Base-by-base conservation (phyloP, 2,113 vertebrate genomes). In the Lepus americanus region DNA sequence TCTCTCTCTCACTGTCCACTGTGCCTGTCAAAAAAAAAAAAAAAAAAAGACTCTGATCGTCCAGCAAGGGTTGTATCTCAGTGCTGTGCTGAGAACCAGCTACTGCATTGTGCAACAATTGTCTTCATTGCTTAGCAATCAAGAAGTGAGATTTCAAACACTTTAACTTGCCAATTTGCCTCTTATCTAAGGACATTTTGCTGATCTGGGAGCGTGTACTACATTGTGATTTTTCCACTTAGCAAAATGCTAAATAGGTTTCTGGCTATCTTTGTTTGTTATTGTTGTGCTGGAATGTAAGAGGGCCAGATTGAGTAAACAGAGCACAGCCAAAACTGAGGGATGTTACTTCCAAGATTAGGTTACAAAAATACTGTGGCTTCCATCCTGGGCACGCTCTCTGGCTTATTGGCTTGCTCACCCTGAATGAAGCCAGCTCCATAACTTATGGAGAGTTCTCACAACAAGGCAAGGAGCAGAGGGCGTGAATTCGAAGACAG, bases 61-160 rank as follows among this genome's bases (percentile, higher is more conserved):
- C 39, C 31, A 33, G 29, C 61, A 77, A 76, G 11, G 29, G 29
- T 13, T 77, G 23, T 31, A 51, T 63, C 36, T 44, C 36, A 31
- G 11, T 64, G 36, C 55, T 64, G 20, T 53, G 20, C 6, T 67
- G 31, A 9, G 59, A 29, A 2, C 53, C 27, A 14, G 19, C 51
- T 14, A 16, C 13, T 64, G 49, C 11, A 20, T n/a, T 63, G 19
- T 27, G 11, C 17, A 66, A 51, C 13, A 51, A 33, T 51, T 14
- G 39, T 77, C 10, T n/a, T 61, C 29, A 13, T n/a, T 36, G 67
- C 25, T 82, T 69, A 76, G 77, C 51, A 67, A 82, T 31, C 36
- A 70, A n/a, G 66, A 95, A 87, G n/a, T 12, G 5, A 33, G 69
- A 79, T 89, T 89, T 81, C 72, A 72, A 76, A 84, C 17, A 89